Percentiles rank a stretch among this genome's conserved stretches.
phyloP scores from a whole-genome alignment of 2,888 invertebrate species.

The Thymelicus sylvestris region DNA sequence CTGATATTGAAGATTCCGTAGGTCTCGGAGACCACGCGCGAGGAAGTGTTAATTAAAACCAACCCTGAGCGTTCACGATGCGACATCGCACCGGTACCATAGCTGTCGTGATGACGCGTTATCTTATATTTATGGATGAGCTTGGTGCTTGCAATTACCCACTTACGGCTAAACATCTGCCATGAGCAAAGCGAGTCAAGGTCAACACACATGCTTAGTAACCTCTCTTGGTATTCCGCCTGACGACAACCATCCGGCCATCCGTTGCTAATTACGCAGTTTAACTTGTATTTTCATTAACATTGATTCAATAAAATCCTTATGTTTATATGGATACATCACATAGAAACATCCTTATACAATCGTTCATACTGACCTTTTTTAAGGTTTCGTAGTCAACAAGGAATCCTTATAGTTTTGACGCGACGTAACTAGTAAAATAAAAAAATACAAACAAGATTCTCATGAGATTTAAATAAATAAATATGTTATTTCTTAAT shows the following conservation, averaged over 20 bases:
- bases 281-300: neutral
- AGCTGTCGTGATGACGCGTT: constrained; percentile 55
- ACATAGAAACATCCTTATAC: neutral
- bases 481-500: no score
- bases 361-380: no score
- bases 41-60: constrained; percentile 63
- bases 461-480: no score
- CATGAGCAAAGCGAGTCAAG: constrained; percentile 68
- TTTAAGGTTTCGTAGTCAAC: no score
- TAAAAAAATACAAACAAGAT: no score
- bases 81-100: constrained; percentile 54
- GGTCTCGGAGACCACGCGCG: constrained; percentile 50
- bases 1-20: constrained; percentile 20
- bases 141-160: constrained; percentile 59
- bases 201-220: constrained; percentile 50
- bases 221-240: constrained; percentile 50
- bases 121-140: constrained; percentile 60
- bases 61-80: constrained; percentile 65
- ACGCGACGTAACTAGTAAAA: no score
- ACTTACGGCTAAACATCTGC: constrained; percentile 59
- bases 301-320: constrained; percentile 2
- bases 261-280: constrained; percentile 64
- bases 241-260: constrained; percentile 47
- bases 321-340: neutral
- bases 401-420: no score